A percentile compares a stretch with the other conserved stretches of the same genome.
Evolutionary conservation across 2,113 vertebrate genomes (phyloP).

Genomic region (Bolborhynchus lineola): DNA sequence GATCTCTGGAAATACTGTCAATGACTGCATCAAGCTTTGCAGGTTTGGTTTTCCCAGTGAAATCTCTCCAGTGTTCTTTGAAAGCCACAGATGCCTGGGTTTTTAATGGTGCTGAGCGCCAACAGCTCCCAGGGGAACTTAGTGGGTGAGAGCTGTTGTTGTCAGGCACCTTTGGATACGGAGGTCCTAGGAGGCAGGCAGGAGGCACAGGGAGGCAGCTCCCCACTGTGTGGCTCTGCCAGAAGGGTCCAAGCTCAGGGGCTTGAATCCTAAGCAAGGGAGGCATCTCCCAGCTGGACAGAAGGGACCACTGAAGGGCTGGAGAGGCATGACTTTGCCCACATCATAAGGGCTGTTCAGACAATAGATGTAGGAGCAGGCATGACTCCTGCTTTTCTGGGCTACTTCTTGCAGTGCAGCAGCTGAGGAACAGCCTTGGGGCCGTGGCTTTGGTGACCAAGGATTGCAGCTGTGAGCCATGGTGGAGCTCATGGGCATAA

Average conservation of each 20-base stretch:
- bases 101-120: neutral
- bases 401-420: neutral
- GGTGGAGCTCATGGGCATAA: neutral
- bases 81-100: neutral
- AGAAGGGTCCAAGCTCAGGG: neutral
- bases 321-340: neutral
- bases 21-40: neutral
- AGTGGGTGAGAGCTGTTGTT: neutral
- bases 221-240: neutral
- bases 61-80: neutral
- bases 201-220: neutral
- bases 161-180: neutral
- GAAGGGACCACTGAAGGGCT: neutral
- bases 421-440: neutral
- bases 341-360: neutral
- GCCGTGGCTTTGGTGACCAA: neutral
- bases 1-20: neutral
- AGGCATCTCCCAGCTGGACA: neutral
- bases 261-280: neutral
- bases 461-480: neutral
- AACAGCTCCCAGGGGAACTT: neutral
- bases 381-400: neutral
- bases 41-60: neutral
- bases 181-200: neutral
- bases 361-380: neutral